Conservation (phyloP, 2,797 vertebrate genomes). For the Sebastes nivosus region DNA sequence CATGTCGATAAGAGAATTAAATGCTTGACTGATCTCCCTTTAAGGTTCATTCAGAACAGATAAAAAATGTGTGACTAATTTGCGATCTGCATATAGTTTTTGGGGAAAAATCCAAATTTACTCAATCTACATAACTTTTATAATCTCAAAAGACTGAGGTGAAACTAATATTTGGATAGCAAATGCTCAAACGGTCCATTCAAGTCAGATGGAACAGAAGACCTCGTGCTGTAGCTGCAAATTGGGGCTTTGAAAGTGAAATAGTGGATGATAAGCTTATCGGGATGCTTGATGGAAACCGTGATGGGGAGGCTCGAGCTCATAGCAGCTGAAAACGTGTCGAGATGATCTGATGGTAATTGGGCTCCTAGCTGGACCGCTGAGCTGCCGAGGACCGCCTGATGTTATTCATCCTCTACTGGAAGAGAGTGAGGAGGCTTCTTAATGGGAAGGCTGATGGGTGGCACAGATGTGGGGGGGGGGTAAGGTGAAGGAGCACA, state of each 20-base stretch:
- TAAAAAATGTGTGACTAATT: no score
- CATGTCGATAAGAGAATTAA: no score
- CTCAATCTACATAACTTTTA: not conserved
- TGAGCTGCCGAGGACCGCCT: conserved; percentile 30
- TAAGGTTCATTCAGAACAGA: no score
- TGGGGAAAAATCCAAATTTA: not conserved
- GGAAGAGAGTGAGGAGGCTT: conserved; percentile 36
- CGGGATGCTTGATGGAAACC: conserved; percentile 30
- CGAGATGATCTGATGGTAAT: conserved; percentile 74
- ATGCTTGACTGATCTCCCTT: no score
- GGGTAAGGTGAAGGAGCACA: conserved; percentile 37
- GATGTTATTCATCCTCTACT: conserved; percentile 61
- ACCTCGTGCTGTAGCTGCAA: conserved; percentile 11
- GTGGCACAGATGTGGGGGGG: conserved; percentile 30
- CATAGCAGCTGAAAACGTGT: conserved; percentile 54
- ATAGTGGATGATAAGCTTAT: conserved; percentile 55
- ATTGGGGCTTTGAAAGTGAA: conserved; percentile 33
- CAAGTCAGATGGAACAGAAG: not conserved
- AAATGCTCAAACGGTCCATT: not conserved
- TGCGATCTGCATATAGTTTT: not conserved
- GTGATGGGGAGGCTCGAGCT: conserved; percentile 38
- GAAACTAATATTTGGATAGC: not conserved
- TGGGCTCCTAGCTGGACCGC: conserved; percentile 65
- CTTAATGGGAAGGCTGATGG: conserved; percentile 31
- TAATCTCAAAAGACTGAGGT: not conserved